These are phyloP conservation scores for Dipodomys ordii DNA, from an alignment of 2,113 vertebrate genomes.

Conservation along the genomic window DNA sequence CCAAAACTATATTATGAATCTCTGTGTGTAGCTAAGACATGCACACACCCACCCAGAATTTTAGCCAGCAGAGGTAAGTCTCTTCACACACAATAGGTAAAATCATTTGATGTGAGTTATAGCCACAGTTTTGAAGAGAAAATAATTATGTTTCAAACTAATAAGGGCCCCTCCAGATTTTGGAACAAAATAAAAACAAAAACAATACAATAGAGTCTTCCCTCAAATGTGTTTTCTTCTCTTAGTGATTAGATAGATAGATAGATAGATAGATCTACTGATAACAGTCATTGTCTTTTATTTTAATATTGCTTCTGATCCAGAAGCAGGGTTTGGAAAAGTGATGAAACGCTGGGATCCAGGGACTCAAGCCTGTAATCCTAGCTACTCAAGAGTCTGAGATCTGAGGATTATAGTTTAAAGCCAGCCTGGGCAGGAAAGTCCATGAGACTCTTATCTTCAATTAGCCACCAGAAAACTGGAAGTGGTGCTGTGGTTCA, in stretches of 20 bases:
- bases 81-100: neutral
- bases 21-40: neutral
- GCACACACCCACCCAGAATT: neutral
- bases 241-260: no score
- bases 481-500: no score
- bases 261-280: neutral
- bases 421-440: no score
- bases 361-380: no score
- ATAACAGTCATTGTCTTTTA: neutral
- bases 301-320: neutral
- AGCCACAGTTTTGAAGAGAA: neutral
- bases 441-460: no score
- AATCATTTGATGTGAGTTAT: neutral
- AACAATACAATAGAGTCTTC: neutral
- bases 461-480: no score
- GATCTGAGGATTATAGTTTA: no score
- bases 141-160: neutral
- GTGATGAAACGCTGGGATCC: neutral
- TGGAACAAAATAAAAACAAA: neutral
- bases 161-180: neutral
- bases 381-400: no score
- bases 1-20: no score
- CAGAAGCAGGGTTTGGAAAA: constrained; percentile 23
- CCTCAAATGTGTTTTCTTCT: neutral
- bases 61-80: neutral